Percentiles rank a stretch among this genome's conserved stretches.
Conservation (phyloP, 2,797 vertebrate species). For the Bradypus variegatus region DNA sequence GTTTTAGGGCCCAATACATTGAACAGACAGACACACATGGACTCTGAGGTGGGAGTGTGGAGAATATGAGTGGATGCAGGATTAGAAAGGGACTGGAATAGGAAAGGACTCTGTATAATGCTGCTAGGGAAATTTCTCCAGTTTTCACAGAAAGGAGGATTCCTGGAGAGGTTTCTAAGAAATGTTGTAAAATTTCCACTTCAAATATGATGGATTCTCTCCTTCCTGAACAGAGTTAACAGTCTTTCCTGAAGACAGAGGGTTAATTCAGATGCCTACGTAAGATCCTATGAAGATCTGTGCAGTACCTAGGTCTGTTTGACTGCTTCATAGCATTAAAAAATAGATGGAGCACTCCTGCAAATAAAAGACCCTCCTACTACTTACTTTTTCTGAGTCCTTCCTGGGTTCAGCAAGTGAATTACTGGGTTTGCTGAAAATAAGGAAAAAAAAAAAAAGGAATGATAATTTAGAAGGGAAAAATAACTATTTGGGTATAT, state of each 20-base stretch:
- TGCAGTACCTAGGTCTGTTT: background rate
- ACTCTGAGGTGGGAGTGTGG: background rate
- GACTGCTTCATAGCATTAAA: background rate
- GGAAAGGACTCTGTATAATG: background rate
- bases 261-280: background rate
- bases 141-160: background rate
- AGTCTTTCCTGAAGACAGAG: background rate
- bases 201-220: background rate
- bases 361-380: background rate
- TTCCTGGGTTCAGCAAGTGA: background rate
- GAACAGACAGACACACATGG: background rate
- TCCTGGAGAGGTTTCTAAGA: background rate
- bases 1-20: background rate
- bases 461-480: background rate
- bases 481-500: background rate
- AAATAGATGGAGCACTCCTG: background rate
- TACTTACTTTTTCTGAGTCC: background rate
- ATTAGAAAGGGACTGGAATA: background rate
- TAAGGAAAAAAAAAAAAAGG: background rate
- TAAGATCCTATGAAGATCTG: background rate
- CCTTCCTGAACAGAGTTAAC: background rate
- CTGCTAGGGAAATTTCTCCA: constrained; percentile 3
- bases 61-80: background rate
- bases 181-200: constrained; percentile 5
- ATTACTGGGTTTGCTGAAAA: background rate